These are phyloP conservation scores for Cephus spinipes DNA, from an alignment of 2,888 invertebrate species.

Conservation along the genomic window DNA sequence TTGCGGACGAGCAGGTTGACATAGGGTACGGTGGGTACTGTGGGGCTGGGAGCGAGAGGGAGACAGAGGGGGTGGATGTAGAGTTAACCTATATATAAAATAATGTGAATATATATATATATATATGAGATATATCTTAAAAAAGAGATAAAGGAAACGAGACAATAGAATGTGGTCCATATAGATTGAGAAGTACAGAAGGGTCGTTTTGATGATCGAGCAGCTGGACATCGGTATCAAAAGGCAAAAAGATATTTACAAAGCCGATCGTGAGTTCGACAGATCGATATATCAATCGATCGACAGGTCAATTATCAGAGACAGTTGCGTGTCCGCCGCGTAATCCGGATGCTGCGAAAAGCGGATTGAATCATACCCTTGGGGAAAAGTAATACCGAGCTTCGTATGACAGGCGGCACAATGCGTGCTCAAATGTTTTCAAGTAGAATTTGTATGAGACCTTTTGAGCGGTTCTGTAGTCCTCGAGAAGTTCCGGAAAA, in stretches of 20 bases:
- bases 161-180: neutral
- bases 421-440: constrained; percentile 4
- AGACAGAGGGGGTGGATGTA: neutral
- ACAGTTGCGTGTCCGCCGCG: neutral
- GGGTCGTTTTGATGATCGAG: neutral
- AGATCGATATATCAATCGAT: neutral
- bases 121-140: neutral
- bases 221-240: neutral
- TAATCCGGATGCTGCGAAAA: neutral
- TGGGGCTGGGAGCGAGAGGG: neutral
- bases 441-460: neutral
- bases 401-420: neutral
- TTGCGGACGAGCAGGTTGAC: neutral
- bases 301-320: neutral
- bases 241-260: neutral
- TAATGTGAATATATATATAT: neutral
- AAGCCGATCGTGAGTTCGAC: neutral
- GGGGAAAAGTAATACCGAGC: neutral
- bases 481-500: neutral
- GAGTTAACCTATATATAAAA: neutral
- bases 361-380: neutral
- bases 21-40: neutral
- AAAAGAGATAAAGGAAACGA: neutral
- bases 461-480: neutral
- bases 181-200: neutral